Conservation (phyloP, 2,888 invertebrate species). For the Spodoptera picta region DNA sequence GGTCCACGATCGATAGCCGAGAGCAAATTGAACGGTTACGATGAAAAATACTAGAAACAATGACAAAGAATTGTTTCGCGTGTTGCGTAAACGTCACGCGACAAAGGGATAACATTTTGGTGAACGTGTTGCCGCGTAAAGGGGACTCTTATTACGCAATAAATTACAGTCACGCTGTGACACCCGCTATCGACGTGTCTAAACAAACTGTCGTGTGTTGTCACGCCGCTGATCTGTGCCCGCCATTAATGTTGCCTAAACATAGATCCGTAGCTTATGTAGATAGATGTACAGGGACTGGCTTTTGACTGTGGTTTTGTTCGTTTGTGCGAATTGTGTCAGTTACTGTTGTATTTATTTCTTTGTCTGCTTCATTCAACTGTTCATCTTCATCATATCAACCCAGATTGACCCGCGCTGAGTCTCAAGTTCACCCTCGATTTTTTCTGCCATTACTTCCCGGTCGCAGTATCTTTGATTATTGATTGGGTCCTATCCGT, state of each 20-base stretch:
- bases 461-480: too few species aligned
- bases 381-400: too few species aligned
- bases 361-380: too few species aligned
- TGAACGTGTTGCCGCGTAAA: conserved; percentile 46
- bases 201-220: conserved; percentile 29
- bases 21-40: conserved; percentile 54
- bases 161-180: conserved; percentile 54
- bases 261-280: not conserved
- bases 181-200: conserved; percentile 44
- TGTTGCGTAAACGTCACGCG: conserved; percentile 44
- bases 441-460: too few species aligned
- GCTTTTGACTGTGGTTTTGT: too few species aligned
- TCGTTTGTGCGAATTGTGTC: too few species aligned
- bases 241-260: conserved; percentile 15
- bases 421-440: too few species aligned
- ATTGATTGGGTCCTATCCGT: too few species aligned
- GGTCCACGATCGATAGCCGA: conserved; percentile 51
- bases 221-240: conserved; percentile 16
- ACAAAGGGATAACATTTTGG: conserved; percentile 40
- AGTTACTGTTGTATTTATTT: too few species aligned
- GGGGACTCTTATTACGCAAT: conserved; percentile 46
- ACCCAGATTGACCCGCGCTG: too few species aligned
- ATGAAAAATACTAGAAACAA: conserved; percentile 54
- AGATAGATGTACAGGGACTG: too few species aligned
- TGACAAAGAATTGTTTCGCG: conserved; percentile 54